Conservation (phyloP, 2,113 vertebrate species). For the Hiodon tergisus region DNA sequence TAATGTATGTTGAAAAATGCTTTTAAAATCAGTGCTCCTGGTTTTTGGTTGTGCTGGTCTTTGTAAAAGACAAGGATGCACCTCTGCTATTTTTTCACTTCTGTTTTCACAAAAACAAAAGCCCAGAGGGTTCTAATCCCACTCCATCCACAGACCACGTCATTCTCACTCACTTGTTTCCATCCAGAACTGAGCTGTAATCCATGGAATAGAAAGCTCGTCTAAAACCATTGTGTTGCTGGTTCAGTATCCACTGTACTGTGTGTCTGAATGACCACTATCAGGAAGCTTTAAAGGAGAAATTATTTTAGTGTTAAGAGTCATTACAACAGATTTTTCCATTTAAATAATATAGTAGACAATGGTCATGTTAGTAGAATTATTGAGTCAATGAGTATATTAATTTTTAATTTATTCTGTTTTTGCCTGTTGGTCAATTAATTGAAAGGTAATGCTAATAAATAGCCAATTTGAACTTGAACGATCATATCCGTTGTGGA, state of each 20-base stretch:
- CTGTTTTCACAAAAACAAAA: background rate
- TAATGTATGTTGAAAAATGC: too few species aligned
- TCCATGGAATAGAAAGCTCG: background rate
- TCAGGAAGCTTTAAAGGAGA: background rate
- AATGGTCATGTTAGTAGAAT: too few species aligned
- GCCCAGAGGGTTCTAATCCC: background rate
- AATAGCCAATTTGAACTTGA: too few species aligned
- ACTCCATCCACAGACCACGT: background rate
- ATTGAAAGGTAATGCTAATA: too few species aligned
- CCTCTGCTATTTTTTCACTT: background rate
- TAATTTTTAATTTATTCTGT: too few species aligned
- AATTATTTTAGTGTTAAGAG: too few species aligned
- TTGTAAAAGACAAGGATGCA: background rate
- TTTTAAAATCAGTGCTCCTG: background rate
- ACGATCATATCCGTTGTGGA: too few species aligned
- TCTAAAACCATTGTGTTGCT: background rate
- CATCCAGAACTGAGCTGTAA: background rate
- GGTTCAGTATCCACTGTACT: conserved; percentile 1
- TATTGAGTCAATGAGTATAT: too few species aligned
- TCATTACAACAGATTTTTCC: too few species aligned
- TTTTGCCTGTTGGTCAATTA: too few species aligned
- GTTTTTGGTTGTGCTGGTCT: background rate
- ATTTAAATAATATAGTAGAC: too few species aligned
- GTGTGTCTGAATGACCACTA: background rate
- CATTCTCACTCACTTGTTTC: conserved; percentile 2